A percentile compares a stretch with the other conserved stretches of the same genome.
Conservation (phyloP, 1,140 invertebrate genomes). For the Formica exsecta region DNA sequence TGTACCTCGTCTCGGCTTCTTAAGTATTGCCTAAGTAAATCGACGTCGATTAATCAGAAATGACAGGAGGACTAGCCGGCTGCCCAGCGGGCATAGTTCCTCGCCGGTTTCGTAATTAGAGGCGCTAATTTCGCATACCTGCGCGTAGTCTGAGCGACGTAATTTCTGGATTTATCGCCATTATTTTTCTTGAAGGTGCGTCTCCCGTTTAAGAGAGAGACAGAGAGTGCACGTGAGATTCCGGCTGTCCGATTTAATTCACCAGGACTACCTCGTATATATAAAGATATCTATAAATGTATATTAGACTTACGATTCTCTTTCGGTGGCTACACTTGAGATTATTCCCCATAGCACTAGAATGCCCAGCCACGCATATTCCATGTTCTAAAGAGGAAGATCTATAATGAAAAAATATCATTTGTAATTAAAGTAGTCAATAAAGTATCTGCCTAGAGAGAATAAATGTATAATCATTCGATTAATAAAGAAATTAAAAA, state of each 20-base stretch:
- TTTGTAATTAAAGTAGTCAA: background rate
- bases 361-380: slow-evolving; percentile 33
- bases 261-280: slow-evolving; percentile 30
- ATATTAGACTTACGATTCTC: slow-evolving; percentile 73
- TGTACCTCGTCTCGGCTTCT: slow-evolving; percentile 66
- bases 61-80: slow-evolving; percentile 65
- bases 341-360: slow-evolving; percentile 67
- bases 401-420: background rate
- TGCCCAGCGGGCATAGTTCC: slow-evolving; percentile 49
- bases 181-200: slow-evolving; percentile 67
- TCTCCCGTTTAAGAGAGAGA: slow-evolving; percentile 31
- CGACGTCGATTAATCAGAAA: slow-evolving; percentile 74
- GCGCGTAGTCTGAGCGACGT: slow-evolving; percentile 37
- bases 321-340: slow-evolving; percentile 43
- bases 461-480: background rate
- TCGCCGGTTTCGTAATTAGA: slow-evolving; percentile 73
- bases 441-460: background rate
- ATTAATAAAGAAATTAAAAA: slow-evolving; percentile 6
- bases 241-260: slow-evolving; percentile 56
- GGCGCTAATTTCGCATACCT: slow-evolving; percentile 68
- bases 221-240: slow-evolving; percentile 23
- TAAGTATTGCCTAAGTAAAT: slow-evolving; percentile 68
- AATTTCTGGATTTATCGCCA: slow-evolving; percentile 68
- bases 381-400: slow-evolving; percentile 63
- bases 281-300: background rate